Evolutionary conservation across 2,888 invertebrate species (phyloP).

Genomic region (Alsophila aescularia): DNA sequence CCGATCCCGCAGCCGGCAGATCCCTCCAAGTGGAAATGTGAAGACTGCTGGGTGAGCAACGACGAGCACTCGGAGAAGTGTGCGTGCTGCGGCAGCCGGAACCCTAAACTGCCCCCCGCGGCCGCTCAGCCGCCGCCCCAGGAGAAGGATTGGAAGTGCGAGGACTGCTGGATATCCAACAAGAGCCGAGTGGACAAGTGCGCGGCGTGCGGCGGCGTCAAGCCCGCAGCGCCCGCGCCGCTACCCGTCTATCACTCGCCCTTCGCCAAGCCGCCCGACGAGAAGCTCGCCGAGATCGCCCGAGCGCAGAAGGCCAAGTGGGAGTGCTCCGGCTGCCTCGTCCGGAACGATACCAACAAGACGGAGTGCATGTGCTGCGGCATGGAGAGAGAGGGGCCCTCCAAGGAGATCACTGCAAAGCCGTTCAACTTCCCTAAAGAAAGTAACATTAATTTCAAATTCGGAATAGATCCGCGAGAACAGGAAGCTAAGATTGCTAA

Average conservation of each 20-base stretch:
- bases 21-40: conserved; percentile 58
- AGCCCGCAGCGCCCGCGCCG: conserved; percentile 35
- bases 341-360: conserved; percentile 58
- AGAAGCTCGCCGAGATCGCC: conserved; percentile 45
- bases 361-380: conserved; percentile 67
- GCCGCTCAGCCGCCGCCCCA: background rate
- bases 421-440: conserved; percentile 19
- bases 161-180: conserved; percentile 60
- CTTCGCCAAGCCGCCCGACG: conserved; percentile 31
- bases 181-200: conserved; percentile 54
- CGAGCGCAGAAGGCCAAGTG: conserved; percentile 59
- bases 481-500: conserved; percentile 47
- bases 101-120: conserved; percentile 32
- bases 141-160: conserved; percentile 49
- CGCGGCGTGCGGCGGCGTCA: conserved; percentile 55
- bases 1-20: conserved; percentile 27
- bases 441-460: conserved; percentile 51
- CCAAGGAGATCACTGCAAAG: conserved; percentile 9
- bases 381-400: conserved; percentile 37
- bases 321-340: conserved; percentile 69
- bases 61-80: conserved; percentile 50
- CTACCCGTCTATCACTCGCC: background rate
- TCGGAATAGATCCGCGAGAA: conserved; percentile 62
- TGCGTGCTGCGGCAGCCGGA: conserved; percentile 52
- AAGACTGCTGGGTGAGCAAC: conserved; percentile 59